These are phyloP conservation scores for Halcyon chelicuti DNA, from an alignment of 2,797 vertebrate genomes.

Conservation along the genomic window DNA sequence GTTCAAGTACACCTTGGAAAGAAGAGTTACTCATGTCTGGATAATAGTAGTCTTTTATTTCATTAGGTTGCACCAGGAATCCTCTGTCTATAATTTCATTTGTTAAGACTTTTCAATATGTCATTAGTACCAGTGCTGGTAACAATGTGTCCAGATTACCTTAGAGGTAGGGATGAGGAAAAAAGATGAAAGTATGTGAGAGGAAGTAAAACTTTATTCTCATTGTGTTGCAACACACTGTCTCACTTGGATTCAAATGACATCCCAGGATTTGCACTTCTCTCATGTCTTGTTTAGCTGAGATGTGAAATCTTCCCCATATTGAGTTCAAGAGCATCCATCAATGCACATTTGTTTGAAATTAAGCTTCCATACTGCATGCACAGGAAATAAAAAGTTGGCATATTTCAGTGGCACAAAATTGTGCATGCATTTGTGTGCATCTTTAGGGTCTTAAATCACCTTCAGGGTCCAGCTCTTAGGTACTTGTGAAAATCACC, in stretches of 20 bases:
- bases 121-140: not conserved
- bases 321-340: not conserved
- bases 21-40: not conserved
- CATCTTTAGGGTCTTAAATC: not conserved
- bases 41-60: not conserved
- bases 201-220: not conserved
- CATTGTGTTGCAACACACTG: not conserved
- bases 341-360: conserved; percentile 21
- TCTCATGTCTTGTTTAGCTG: not conserved
- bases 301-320: not conserved
- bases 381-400: not conserved
- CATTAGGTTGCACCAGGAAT: not conserved
- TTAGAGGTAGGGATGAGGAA: not conserved
- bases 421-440: not conserved
- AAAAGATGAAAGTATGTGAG: not conserved
- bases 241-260: not conserved
- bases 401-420: not conserved
- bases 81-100: not conserved
- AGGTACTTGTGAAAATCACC: not conserved
- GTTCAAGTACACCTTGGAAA: not conserved
- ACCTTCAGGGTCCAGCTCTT: not conserved
- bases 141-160: not conserved
- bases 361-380: not conserved
- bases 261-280: not conserved
- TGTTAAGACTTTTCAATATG: not conserved